A percentile compares a stretch with the other conserved stretches of the same genome.
These are phyloP conservation scores for Drosophila melanica DNA, from an alignment of 1,140 invertebrate genomes.

Conservation along the genomic window DNA sequence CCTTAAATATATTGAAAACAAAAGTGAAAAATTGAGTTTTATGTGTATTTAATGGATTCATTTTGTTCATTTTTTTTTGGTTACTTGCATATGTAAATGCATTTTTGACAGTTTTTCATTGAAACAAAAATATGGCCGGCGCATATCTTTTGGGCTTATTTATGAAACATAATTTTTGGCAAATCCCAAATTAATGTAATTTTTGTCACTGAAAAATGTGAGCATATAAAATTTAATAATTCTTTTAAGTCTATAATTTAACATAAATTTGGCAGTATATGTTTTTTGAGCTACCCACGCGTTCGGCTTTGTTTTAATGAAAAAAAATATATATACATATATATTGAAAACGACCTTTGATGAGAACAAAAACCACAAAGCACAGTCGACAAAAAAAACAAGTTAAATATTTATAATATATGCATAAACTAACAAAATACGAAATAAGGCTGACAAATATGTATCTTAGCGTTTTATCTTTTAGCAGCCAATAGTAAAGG, in stretches of 20 bases:
- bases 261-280: slow-evolving; percentile 31
- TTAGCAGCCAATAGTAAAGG: slow-evolving; percentile 25
- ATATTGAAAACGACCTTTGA: slow-evolving; percentile 67
- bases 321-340: too few relatives aligned
- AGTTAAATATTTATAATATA: slow-evolving; percentile 75
- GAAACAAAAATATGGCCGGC: slow-evolving; percentile 31
- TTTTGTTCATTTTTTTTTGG: slow-evolving; percentile 31
- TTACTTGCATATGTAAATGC: slow-evolving; percentile 69
- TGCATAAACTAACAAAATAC: slow-evolving; percentile 57
- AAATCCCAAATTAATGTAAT: slow-evolving; percentile 22
- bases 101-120: slow-evolving; percentile 66
- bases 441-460: slow-evolving; percentile 53
- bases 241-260: slow-evolving; percentile 15
- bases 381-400: slow-evolving; percentile 66
- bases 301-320: slow-evolving; percentile 17
- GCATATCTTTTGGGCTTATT: not conserved
- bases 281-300: slow-evolving; percentile 23
- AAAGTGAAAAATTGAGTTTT: slow-evolving; percentile 54
- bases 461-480: slow-evolving; percentile 17
- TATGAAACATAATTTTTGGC: slow-evolving; percentile 60
- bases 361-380: slow-evolving; percentile 65
- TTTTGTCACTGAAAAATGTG: slow-evolving; percentile 16
- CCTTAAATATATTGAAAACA: slow-evolving; percentile 40
- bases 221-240: slow-evolving; percentile 28
- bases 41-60: slow-evolving; percentile 43